A percentile compares a stretch with the other conserved stretches of the same genome.
These are phyloP conservation scores for Puma concolor DNA, from an alignment of 2,113 vertebrate genomes.

Conservation along the genomic window DNA sequence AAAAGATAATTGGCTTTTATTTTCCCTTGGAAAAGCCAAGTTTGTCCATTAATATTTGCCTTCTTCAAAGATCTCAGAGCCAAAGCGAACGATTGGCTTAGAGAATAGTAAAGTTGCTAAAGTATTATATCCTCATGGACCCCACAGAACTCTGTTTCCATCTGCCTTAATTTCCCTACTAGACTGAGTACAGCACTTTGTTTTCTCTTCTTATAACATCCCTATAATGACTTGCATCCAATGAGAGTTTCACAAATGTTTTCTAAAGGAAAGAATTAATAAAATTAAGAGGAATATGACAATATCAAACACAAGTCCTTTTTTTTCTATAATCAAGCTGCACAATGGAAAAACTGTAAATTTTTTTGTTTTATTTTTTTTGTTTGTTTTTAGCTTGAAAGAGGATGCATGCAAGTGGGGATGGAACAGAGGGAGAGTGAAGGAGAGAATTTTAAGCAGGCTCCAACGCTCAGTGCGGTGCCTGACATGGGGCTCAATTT, in stretches of 20 bases:
- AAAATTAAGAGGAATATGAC: not conserved
- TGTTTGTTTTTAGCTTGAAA: too few relatives aligned
- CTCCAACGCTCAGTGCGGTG: too few relatives aligned
- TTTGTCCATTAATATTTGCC: not conserved
- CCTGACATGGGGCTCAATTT: too few relatives aligned
- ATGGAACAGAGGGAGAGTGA: too few relatives aligned
- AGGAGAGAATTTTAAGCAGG: too few relatives aligned
- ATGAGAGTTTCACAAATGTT: not conserved
- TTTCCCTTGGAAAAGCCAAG: not conserved
- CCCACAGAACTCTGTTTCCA: not conserved
- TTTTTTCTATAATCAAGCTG: not conserved
- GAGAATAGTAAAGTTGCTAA: not conserved
- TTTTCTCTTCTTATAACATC: not conserved
- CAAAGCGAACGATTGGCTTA: not conserved
- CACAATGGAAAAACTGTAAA: too few relatives aligned
- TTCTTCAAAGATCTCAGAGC: not conserved
- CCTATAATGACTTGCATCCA: not conserved
- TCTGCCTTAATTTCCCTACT: not conserved
- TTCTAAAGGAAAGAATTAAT: not conserved
- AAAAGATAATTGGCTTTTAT: not conserved
- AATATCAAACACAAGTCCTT: not conserved
- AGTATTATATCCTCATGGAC: not conserved
- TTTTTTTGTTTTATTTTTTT: too few relatives aligned
- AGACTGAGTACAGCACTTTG: not conserved
- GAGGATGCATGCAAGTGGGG: too few relatives aligned